Evolutionary conservation across 2,888 invertebrate species (phyloP), one percentile per base, ranked within the genome.

Genomic region (Mythimna ferrago): DNA sequence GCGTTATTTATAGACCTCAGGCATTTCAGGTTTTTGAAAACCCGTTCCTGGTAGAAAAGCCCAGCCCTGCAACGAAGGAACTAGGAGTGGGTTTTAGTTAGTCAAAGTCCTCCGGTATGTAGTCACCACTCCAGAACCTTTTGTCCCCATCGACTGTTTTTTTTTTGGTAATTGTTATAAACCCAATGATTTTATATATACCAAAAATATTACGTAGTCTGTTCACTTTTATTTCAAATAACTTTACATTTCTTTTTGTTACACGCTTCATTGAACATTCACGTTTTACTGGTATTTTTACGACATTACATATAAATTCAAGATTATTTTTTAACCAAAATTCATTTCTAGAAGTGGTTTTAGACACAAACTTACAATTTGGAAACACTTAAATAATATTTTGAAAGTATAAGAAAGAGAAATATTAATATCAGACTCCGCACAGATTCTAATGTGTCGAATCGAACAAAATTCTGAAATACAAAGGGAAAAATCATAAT

Each of bases 251-350:
- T 66, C 14, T 21, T 69, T 57, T 41, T 32, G 7, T 57, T 68
- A 14, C 26, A 21, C 10, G 16, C 21, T 56, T 58, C 38, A 62
- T 62, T 48, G 10, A 65, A 82, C 5, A 48, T 58, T 62, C 11
- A 51, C 32, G 9, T 70, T 78, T 83, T 78, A 79, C 51, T 64
- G 54, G 44, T 48, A 16, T 21, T 60, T 82, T 66, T 72, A 79
- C 44, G 67, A 38, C 16, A 66, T 83, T 61, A 14, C 16, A 54
- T 64, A 32, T 53, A 38, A 56, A 10, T 26, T 48, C 35, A 51
- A 66, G 32, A 79, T 68, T 60, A 32, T 16, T 35, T 54, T 64
- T 68, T 54, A 6, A 32, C 7, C n/a, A 19, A 66, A 26, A 61
- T 26, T 32, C 2, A 61, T 60, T 58, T 56, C 7, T 53, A 9